Evolutionary conservation across 2,113 vertebrate genomes (phyloP), one percentile per base, ranked within the genome.

Genomic region (Mus pahari): DNA sequence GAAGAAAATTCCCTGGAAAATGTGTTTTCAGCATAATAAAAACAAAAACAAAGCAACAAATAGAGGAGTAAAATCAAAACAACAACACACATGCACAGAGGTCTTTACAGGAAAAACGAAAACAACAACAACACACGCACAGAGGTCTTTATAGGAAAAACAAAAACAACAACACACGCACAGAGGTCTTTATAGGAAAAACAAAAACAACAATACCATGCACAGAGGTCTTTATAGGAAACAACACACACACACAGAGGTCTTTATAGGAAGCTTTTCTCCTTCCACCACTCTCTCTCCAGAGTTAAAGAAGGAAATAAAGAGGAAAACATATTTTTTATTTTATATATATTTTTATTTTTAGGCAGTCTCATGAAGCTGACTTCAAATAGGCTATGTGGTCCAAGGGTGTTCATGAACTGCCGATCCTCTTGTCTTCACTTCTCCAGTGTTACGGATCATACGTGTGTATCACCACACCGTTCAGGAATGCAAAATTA

Each of bases 271-370:
- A 31, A 50, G 22, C 4, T 66, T 7, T 33, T 66, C 17, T 22
- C 17, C 9, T 31, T 68, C 28, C 17, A 48, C 28, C 8, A 1
- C 0, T 36, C 5, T 33, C 7, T 48, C 2, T 26, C 5, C 9
- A 82, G 60, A 86, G 28, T 90, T 90, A n/a, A 71, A 58, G 36
- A 86, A 71, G 86, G 39, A 89, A 91, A 64, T 36, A 68, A 68
- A 68, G 66, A 68, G 66, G 31, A 91, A 73, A 73, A 66, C n/a
- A 77, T 48, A 33, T 26, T 68, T 68, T 14, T 33, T 14, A 33
- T 68, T 68, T 5, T 68, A 68, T 14, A 68, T 26, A 68, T 16
- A 6, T 13, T 12, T 66, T 31, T 31, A 66, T 31, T 86, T 64
- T 48, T 28, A 64, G 26, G 20, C 28, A 86, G 62, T 11, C 39